Conservation (phyloP, 2,113 vertebrate genomes). For the Ornithorhynchus anatinus region DNA sequence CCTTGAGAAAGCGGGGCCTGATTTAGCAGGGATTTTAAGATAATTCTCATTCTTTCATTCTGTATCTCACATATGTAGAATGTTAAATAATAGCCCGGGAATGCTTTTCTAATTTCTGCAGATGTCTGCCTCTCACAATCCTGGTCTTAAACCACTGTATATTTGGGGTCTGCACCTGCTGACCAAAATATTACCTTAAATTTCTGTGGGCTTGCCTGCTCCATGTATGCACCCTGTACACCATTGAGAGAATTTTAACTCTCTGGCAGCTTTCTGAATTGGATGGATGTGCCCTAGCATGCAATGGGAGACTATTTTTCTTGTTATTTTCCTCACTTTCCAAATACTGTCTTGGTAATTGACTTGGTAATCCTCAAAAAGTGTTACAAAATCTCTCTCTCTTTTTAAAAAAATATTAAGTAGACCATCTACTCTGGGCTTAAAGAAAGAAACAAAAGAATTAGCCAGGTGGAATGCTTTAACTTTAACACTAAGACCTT, state of each 20-base stretch:
- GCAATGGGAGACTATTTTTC: neutral
- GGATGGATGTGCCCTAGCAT: slow-evolving; percentile 5
- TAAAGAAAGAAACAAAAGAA: neutral
- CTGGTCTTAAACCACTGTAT: slow-evolving; percentile 60
- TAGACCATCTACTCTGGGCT: neutral
- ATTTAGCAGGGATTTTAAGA: slow-evolving; percentile 89
- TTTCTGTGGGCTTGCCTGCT: slow-evolving; percentile 27
- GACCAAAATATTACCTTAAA: slow-evolving; percentile 65
- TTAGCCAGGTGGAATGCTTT: neutral
- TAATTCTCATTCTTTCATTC: slow-evolving; percentile 81
- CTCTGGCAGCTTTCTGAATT: slow-evolving; percentile 8
- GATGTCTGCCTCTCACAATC: slow-evolving; percentile 45
- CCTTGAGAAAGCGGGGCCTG: slow-evolving; percentile 80
- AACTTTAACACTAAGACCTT: neutral
- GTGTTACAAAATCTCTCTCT: neutral
- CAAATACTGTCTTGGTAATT: neutral
- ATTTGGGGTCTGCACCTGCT: slow-evolving; percentile 56
- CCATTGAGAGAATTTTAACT: slow-evolving; percentile 16
- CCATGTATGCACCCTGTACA: neutral
- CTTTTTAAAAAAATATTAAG: neutral
- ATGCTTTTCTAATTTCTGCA: slow-evolving; percentile 47
- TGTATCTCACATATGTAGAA: slow-evolving; percentile 72
- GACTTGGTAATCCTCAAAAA: slow-evolving; percentile 45
- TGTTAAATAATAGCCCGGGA: slow-evolving; percentile 71
- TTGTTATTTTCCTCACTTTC: slow-evolving; percentile 30